Evolutionary conservation across 2,888 invertebrate species (phyloP).

Genomic region (Heliconius charithonia): DNA sequence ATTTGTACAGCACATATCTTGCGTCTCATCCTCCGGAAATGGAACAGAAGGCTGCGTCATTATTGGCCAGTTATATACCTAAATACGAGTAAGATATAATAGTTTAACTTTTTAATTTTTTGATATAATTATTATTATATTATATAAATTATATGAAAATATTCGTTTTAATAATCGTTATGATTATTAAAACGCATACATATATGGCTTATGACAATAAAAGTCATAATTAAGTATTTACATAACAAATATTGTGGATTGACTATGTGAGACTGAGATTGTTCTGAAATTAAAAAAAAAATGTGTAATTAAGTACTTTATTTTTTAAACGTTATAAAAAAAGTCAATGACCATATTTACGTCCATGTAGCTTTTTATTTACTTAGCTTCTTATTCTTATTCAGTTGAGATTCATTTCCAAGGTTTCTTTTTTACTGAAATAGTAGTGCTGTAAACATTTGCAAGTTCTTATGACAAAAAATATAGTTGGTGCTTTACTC

Average conservation of each 20-base stretch:
- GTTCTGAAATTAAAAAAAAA: too few species aligned
- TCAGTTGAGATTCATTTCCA: background rate
- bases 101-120: background rate
- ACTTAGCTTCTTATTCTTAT: background rate
- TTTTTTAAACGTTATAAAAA: too few species aligned
- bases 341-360: background rate
- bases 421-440: background rate
- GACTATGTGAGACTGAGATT: background rate
- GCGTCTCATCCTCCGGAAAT: slow-evolving; percentile 85
- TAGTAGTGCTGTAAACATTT: background rate
- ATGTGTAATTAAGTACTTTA: too few species aligned
- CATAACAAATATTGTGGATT: background rate
- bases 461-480: background rate
- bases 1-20: slow-evolving; percentile 85
- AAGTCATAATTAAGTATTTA: background rate
- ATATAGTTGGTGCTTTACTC: background rate
- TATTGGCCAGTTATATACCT: slow-evolving; percentile 50
- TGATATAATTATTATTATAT: too few species aligned
- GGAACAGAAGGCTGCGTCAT: slow-evolving; percentile 86
- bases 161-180: too few species aligned
- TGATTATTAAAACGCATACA: too few species aligned
- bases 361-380: too few species aligned
- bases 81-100: slow-evolving; percentile 50
- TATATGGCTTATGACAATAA: background rate
- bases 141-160: too few species aligned